A percentile compares a stretch with the other conserved stretches of the same genome.
These are phyloP conservation scores for Cnemophilus loriae DNA, from an alignment of 2,113 vertebrate genomes.

Conservation along the genomic window DNA sequence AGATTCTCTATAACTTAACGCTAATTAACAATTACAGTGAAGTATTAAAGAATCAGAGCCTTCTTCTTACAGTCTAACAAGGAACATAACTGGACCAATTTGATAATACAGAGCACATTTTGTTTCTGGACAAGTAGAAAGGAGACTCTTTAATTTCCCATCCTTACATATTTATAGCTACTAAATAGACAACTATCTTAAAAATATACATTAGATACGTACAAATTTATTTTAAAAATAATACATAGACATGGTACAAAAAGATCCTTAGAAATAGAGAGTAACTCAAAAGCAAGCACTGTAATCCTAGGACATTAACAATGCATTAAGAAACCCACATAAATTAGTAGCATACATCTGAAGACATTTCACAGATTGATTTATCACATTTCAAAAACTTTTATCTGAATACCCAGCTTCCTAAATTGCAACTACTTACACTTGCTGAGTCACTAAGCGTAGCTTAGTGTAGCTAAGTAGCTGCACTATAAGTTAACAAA, in stretches of 20 bases:
- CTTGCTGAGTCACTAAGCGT: background rate
- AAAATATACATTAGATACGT: background rate
- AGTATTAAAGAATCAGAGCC: background rate
- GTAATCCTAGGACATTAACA: background rate
- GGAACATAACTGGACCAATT: background rate
- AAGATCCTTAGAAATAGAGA: background rate
- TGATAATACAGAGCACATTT: background rate
- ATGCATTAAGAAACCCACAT: background rate
- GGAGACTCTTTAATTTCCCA: background rate
- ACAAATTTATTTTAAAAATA: background rate
- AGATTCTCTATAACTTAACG: background rate
- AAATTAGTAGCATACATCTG: background rate
- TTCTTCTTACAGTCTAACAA: background rate
- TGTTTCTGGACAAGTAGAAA: background rate
- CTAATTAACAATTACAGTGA: background rate
- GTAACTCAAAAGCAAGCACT: background rate
- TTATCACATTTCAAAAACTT: background rate
- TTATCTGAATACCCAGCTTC: background rate
- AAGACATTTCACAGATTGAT: background rate
- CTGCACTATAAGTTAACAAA: background rate
- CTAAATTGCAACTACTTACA: background rate
- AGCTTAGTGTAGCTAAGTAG: too few relatives aligned
- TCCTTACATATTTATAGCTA: background rate
- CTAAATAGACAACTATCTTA: background rate
- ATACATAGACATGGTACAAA: background rate